These are phyloP conservation scores for Sylvilagus floridanus DNA, from an alignment of 2,797 vertebrate genomes.

Conservation along the genomic window DNA sequence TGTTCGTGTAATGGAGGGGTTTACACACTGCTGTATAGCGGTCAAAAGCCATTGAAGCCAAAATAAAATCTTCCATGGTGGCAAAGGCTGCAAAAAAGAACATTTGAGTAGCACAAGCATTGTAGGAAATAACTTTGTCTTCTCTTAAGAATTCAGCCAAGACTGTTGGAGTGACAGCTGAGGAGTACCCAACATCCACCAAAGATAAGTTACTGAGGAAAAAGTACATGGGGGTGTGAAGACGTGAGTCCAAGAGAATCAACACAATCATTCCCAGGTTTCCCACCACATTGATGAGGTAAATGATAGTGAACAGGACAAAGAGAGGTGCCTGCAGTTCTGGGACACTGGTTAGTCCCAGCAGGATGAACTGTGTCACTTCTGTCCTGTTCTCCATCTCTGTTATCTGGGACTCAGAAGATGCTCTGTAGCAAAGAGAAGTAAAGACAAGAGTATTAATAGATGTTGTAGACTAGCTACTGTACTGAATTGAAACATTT, in stretches of 20 bases:
- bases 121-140: conserved; percentile 24
- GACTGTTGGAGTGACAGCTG: conserved; percentile 2
- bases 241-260: background rate
- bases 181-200: background rate
- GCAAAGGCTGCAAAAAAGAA: background rate
- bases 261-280: background rate
- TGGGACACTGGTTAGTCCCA: background rate
- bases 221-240: conserved; percentile 65
- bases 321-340: background rate
- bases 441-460: too few relatives aligned
- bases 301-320: background rate
- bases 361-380: conserved; percentile 8
- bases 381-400: too few relatives aligned
- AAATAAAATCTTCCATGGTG: background rate
- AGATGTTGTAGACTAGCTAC: too few relatives aligned
- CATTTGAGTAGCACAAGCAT: background rate
- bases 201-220: conserved; percentile 57
- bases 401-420: too few relatives aligned
- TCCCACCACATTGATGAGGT: background rate
- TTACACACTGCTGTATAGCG: background rate
- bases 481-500: too few relatives aligned
- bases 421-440: too few relatives aligned
- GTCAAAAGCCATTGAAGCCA: background rate
- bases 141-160: background rate
- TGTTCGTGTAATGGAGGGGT: background rate